Conservation (phyloP, 1,140 invertebrate genomes). For the Drosophila tropicalis region DNA sequence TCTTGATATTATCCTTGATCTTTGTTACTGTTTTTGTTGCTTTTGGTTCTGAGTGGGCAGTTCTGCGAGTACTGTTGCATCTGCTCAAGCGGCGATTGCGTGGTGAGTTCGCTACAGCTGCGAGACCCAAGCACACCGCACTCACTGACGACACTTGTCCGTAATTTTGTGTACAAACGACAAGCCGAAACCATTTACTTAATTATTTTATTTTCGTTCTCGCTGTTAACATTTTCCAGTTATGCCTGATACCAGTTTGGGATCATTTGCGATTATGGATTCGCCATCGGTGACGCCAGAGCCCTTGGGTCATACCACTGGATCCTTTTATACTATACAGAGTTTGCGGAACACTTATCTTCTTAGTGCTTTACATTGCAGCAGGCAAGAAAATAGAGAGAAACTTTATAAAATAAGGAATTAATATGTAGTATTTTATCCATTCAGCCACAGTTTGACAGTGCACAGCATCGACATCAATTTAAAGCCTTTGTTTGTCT, state of each 20-base stretch:
- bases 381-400: constrained; percentile 7
- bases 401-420: background rate
- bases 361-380: constrained; percentile 78
- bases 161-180: background rate
- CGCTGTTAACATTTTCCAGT: constrained; percentile 51
- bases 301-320: constrained; percentile 65
- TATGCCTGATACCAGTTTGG: constrained; percentile 66
- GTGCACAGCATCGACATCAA: constrained; percentile 87
- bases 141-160: background rate
- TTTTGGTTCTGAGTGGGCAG: constrained; percentile 44
- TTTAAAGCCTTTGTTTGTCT: constrained; percentile 87
- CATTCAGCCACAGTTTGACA: constrained; percentile 72
- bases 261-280: constrained; percentile 79
- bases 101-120: constrained; percentile 55
- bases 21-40: constrained; percentile 38
- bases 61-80: constrained; percentile 62
- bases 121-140: background rate
- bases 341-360: constrained; percentile 76
- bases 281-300: constrained; percentile 78
- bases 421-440: background rate
- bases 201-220: background rate
- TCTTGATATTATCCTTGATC: constrained; percentile 35
- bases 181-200: background rate
- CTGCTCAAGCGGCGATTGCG: constrained; percentile 61
- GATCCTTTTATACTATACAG: constrained; percentile 81